Percentiles rank a stretch among this genome's conserved stretches.
Conservation (phyloP, 2,797 vertebrate genomes). For the Karalla daura region DNA sequence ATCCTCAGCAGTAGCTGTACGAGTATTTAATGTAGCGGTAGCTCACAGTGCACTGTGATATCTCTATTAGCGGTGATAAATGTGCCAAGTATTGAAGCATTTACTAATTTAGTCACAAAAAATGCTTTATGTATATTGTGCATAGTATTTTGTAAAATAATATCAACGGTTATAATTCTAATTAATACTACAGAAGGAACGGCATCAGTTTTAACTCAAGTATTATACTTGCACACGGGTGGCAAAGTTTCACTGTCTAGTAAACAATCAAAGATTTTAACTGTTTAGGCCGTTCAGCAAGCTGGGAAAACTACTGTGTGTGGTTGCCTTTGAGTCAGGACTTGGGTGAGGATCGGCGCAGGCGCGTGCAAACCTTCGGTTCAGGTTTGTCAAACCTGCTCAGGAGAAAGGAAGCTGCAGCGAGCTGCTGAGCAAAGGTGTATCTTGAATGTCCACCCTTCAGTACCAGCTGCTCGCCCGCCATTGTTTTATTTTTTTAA, state of each 20-base stretch:
- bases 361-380: slow-evolving; percentile 33
- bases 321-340: slow-evolving; percentile 75
- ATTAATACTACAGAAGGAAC: slow-evolving; percentile 66
- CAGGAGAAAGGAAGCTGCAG: slow-evolving; percentile 22
- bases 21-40: slow-evolving; percentile 89
- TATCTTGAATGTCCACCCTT: slow-evolving; percentile 51
- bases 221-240: slow-evolving; percentile 87
- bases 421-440: slow-evolving; percentile 34
- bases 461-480: slow-evolving; percentile 60
- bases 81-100: slow-evolving; percentile 95
- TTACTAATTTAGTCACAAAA: slow-evolving; percentile 85
- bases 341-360: slow-evolving; percentile 39
- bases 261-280: slow-evolving; percentile 48
- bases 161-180: slow-evolving; percentile 73
- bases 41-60: slow-evolving; percentile 86
- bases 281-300: slow-evolving; percentile 41
- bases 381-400: slow-evolving; percentile 24
- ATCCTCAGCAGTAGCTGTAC: slow-evolving; percentile 73
- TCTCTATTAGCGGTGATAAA: slow-evolving; percentile 88
- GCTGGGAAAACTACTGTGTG: slow-evolving; percentile 42
- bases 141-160: slow-evolving; percentile 89
- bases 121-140: slow-evolving; percentile 92
- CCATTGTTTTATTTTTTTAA: slow-evolving; percentile 75
- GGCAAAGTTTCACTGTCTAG: slow-evolving; percentile 83
- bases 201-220: slow-evolving; percentile 80